A percentile compares a stretch with the other conserved stretches of the same genome.
Conservation (phyloP, 1,140 invertebrate genomes). For the Oncopodura yosiiana region DNA sequence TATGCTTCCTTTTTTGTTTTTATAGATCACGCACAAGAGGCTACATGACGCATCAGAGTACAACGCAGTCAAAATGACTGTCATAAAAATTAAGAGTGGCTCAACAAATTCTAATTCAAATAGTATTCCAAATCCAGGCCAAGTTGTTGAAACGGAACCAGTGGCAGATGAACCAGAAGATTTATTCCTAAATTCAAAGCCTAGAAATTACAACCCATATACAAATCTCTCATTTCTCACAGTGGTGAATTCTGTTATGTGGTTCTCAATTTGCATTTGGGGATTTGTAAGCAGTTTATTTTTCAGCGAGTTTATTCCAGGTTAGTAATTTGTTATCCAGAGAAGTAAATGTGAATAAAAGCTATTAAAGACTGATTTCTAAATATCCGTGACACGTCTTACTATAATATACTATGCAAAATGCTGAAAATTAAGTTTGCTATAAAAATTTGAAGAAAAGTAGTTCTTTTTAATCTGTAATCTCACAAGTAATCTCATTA, state of each 20-base stretch:
- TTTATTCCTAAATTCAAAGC: not conserved
- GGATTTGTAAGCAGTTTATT: constrained; percentile 18
- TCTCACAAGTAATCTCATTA: not conserved
- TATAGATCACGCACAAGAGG: constrained; percentile 14
- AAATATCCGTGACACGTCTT: not conserved
- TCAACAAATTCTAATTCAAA: too few species aligned
- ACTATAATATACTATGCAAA: not conserved
- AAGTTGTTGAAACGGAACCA: not conserved
- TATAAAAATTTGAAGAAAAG: not conserved
- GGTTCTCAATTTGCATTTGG: constrained; percentile 28
- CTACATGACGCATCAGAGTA: constrained; percentile 4
- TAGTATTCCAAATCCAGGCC: not conserved
- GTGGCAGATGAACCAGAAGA: not conserved
- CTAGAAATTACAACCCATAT: constrained; percentile 15
- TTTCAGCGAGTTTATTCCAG: constrained; percentile 28
- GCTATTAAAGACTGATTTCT: not conserved
- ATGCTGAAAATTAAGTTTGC: not conserved
- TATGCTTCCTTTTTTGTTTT: too few species aligned
- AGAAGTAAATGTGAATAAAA: not conserved
- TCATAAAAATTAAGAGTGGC: constrained; percentile 9
- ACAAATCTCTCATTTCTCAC: constrained; percentile 9
- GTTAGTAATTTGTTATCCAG: not conserved
- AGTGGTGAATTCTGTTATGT: constrained; percentile 24
- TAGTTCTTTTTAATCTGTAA: not conserved
- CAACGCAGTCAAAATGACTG: constrained; percentile 25